Base-by-base conservation (phyloP, 2,797 vertebrate species). In the Lagocephalus sceleratus region DNA sequence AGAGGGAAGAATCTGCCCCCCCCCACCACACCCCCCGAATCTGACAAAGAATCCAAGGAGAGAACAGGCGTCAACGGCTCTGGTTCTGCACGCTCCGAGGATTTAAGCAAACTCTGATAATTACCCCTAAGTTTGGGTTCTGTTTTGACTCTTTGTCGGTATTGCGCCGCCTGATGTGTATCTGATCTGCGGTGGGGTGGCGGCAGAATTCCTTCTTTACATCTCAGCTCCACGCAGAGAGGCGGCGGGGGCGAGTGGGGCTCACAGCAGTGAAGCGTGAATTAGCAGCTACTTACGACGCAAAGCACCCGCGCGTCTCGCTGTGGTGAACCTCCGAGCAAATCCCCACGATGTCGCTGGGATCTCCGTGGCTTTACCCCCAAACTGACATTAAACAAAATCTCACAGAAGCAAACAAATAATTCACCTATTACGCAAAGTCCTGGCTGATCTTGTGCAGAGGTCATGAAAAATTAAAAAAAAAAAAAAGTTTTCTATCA, bases 61-160 rank as follows among this genome's bases (percentile, higher is more conserved):
- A 81, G 71, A 78, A 79, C 78, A 72, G 41, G 73, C 58, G 52
- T 70, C 79, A 74, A 26, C 82, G 78, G 87, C 79, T 81, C 76
- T 65, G 59, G 52, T 77, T 79, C 82, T 82, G 75, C 78, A 71
- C 58, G 79, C 86, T 81, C 69, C 54, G 80, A 70, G 83, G 82
- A 85, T 85, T n/a, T 87, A 85, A 82, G 68, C 81, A 87, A 87
- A 88, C 81, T 79, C 51, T 68, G 61, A 79, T 85, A 88, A 89
- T 86, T 87, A 71, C 71, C 78, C 73, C 57, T 0, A 57, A 85
- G 86, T 84, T 88, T 85, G 68, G 66, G 76, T 85, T 86, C 76
- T 87, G 84, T 87, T 87, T 86, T 83, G 83, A 84, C 85, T 87
- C 80, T 81, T 82, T 85, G 83, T 78, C 71, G 25, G 82, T 78